Evolutionary conservation across 2,888 invertebrate genomes (phyloP).

Genomic region (Troides aeacus): DNA sequence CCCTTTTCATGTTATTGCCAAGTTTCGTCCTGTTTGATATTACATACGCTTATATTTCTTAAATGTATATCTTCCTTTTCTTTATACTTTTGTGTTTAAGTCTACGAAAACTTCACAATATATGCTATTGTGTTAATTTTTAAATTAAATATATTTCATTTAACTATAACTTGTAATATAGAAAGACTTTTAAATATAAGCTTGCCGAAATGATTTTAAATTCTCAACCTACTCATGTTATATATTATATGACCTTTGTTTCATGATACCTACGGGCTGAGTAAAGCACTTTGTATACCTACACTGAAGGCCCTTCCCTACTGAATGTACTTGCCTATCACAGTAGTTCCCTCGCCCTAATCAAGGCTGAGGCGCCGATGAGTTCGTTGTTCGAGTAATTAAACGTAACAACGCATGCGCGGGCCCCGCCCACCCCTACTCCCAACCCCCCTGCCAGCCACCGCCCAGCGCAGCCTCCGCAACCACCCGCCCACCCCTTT

Average conservation of each 20-base stretch:
- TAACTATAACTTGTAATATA: no score
- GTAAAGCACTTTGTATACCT: constrained; percentile 33
- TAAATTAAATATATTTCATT: no score
- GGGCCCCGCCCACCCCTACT: constrained; percentile 75
- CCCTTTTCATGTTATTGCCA: constrained; percentile 27
- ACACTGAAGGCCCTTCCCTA: constrained; percentile 33
- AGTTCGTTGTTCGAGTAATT: constrained; percentile 72
- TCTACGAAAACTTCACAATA: no score
- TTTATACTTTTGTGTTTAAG: not conserved
- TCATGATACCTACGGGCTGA: not conserved
- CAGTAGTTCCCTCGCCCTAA: constrained; percentile 53
- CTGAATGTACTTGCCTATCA: constrained; percentile 38
- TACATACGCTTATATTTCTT: constrained; percentile 13
- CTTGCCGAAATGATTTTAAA: no score
- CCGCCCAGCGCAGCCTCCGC: constrained; percentile 77
- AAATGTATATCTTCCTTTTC: constrained; percentile 15
- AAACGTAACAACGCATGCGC: constrained; percentile 71
- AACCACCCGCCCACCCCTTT: constrained; percentile 48
- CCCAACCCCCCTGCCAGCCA: constrained; percentile 55
- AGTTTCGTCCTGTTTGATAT: constrained; percentile 24
- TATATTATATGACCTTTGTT: not conserved
- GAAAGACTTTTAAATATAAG: no score
- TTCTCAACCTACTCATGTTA: no score
- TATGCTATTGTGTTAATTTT: no score
- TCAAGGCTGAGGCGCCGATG: constrained; percentile 73